Conservation (phyloP, 2,113 vertebrate genomes). For the Ophiodon elongatus region DNA sequence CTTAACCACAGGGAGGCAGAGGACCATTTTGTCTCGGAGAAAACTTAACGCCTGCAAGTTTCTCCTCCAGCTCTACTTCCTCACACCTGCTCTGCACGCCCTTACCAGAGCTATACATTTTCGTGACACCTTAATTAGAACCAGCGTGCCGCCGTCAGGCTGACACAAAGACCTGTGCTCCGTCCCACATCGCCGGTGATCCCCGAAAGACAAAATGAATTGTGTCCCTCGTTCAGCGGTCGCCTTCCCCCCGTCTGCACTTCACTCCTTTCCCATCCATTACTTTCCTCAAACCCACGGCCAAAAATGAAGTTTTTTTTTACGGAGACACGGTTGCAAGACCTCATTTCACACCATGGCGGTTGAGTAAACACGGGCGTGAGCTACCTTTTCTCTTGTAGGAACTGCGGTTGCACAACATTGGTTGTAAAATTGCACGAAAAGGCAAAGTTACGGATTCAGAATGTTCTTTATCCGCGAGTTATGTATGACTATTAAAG, state of each 20-base stretch:
- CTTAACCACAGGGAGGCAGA: slow-evolving; percentile 23
- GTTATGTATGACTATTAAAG: neutral
- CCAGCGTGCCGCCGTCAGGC: neutral
- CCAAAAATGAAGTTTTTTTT: neutral
- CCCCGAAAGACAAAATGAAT: slow-evolving; percentile 40
- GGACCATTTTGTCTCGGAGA: neutral
- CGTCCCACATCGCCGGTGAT: slow-evolving; percentile 19
- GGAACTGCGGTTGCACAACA: neutral
- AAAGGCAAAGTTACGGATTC: neutral
- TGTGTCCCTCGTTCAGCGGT: slow-evolving; percentile 16
- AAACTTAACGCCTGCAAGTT: slow-evolving; percentile 4
- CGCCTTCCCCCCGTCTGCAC: neutral
- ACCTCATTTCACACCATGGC: neutral
- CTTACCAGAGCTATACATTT: slow-evolving; percentile 41
- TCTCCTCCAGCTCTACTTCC: slow-evolving; percentile 28
- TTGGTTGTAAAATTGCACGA: neutral
- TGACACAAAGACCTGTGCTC: slow-evolving; percentile 22
- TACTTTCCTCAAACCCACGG: neutral
- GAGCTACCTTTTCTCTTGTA: neutral
- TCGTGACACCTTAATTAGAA: slow-evolving; percentile 57
- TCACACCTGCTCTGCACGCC: slow-evolving; percentile 34
- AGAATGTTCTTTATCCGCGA: neutral
- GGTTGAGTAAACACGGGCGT: neutral
- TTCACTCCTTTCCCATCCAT: neutral
- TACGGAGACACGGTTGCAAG: neutral